Percentiles rank a stretch among this genome's conserved stretches.
Evolutionary conservation across 1,140 invertebrate species (phyloP).

Genomic region (Aleiodes sp.): DNA sequence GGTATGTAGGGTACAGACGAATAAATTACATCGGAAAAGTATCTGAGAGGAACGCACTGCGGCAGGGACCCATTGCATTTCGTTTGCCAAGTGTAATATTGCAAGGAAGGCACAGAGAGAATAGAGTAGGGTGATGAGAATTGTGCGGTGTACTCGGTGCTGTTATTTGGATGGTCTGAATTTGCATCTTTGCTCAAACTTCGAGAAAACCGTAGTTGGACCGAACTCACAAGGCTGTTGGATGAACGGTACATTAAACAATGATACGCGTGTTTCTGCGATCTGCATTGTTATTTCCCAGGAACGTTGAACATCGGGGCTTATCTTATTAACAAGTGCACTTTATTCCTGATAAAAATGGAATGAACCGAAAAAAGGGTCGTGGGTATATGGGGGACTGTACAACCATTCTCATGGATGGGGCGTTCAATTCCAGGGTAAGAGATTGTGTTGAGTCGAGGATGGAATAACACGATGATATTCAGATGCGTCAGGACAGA

Average conservation of each 20-base stretch:
- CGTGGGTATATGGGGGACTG: no score
- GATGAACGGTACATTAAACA: neutral
- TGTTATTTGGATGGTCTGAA: neutral
- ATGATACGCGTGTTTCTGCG: neutral
- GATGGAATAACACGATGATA: no score
- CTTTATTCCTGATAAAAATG: no score
- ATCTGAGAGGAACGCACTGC: slow-evolving; percentile 54
- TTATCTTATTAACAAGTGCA: no score
- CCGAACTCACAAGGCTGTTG: neutral
- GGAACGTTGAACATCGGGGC: no score
- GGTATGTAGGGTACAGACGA: slow-evolving; percentile 24
- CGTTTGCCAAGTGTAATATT: slow-evolving; percentile 51
- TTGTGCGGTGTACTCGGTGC: neutral
- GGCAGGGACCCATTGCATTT: slow-evolving; percentile 41
- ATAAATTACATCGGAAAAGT: slow-evolving; percentile 54
- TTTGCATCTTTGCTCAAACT: slow-evolving; percentile 6
- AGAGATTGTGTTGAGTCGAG: no score
- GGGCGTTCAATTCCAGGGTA: no score
- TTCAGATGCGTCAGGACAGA: no score
- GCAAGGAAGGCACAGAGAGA: neutral
- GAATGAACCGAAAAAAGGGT: no score
- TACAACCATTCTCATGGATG: no score
- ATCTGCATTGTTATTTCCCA: no score
- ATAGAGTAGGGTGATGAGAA: neutral
- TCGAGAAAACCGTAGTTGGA: neutral